A percentile compares a stretch with the other conserved stretches of the same genome.
Conservation (phyloP, 2,113 vertebrate genomes). For the Siniperca knerii region DNA sequence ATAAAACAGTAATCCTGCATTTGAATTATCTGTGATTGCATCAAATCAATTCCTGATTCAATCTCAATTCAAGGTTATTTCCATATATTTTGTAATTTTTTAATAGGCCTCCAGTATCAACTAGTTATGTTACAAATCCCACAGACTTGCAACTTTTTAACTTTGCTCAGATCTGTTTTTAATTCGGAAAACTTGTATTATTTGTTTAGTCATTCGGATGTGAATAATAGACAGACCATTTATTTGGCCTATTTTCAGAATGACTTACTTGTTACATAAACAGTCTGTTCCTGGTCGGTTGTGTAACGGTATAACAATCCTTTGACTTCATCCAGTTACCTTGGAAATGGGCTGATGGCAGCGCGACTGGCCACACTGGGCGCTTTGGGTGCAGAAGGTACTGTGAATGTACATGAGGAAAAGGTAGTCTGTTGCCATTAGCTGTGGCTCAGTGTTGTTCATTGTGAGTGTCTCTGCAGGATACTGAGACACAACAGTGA, state of each 20-base stretch:
- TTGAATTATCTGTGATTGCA: not conserved
- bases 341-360: slow-evolving; percentile 94
- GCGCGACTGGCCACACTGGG: slow-evolving; percentile 91
- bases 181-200: slow-evolving; percentile 7
- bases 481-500: slow-evolving; percentile 13
- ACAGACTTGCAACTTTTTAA: not conserved
- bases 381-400: slow-evolving; percentile 90
- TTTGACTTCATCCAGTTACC: slow-evolving; percentile 87
- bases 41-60: not conserved
- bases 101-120: not conserved
- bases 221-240: slow-evolving; percentile 13
- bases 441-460: slow-evolving; percentile 17
- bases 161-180: slow-evolving; percentile 16
- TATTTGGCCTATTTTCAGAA: slow-evolving; percentile 44
- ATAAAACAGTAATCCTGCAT: not conserved
- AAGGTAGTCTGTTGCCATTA: slow-evolving; percentile 10
- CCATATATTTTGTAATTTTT: not conserved
- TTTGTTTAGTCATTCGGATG: slow-evolving; percentile 18
- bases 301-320: slow-evolving; percentile 17
- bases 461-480: slow-evolving; percentile 16
- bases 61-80: not conserved
- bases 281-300: slow-evolving; percentile 19
- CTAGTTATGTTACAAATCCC: not conserved
- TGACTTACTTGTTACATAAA: slow-evolving; percentile 12
- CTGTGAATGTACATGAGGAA: slow-evolving; percentile 4